Evolutionary conservation across 2,888 invertebrate genomes (phyloP).

Genomic region (Malachius bipustulatus): DNA sequence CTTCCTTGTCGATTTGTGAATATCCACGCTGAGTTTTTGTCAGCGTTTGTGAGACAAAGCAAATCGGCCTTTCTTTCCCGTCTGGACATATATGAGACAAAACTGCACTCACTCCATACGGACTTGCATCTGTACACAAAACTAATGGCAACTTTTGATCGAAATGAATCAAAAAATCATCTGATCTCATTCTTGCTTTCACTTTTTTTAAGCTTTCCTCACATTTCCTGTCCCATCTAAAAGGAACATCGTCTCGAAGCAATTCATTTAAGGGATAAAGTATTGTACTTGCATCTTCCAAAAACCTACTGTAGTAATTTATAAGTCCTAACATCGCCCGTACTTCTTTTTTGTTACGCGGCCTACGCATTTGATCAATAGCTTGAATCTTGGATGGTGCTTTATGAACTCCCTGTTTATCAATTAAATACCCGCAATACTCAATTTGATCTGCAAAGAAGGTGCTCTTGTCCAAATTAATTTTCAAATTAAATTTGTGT

Average conservation of each 20-base stretch:
- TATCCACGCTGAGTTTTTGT: conserved; percentile 22
- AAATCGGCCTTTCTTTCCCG: conserved; percentile 29
- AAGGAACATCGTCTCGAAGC: conserved; percentile 12
- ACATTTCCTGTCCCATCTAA: no score
- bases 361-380: conserved; percentile 20
- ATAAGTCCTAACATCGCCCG: no score
- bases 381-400: conserved; percentile 23
- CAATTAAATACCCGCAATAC: conserved; percentile 24
- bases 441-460: conserved; percentile 20
- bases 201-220: no score
- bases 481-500: conserved; percentile 15
- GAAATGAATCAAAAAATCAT: conserved; percentile 17
- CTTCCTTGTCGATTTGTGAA: conserved; percentile 25
- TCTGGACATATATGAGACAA: conserved; percentile 26
- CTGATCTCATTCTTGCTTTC: not conserved
- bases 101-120: conserved; percentile 25
- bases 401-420: conserved; percentile 24
- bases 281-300: conserved; percentile 25
- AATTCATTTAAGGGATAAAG: conserved; percentile 21
- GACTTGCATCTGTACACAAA: conserved; percentile 23
- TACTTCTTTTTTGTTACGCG: conserved; percentile 22
- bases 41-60: conserved; percentile 28
- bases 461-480: conserved; percentile 14
- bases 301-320: conserved; percentile 24
- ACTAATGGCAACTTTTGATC: conserved; percentile 22